A percentile compares a stretch with the other conserved stretches of the same genome.
These are phyloP conservation scores for Cepaea hortensis DNA, from an alignment of 2,888 invertebrate genomes.

Conservation along the genomic window DNA sequence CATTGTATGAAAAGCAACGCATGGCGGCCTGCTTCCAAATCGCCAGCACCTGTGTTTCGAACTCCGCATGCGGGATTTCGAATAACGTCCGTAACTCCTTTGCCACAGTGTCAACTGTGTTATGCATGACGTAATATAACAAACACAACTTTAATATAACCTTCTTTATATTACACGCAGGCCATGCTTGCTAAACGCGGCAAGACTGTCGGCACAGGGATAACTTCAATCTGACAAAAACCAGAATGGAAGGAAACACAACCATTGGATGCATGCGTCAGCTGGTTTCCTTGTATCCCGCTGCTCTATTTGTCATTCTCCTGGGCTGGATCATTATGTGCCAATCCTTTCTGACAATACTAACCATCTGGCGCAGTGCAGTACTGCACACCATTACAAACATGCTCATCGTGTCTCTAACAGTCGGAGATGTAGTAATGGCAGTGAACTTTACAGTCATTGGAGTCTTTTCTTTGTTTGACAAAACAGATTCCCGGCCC, in stretches of 20 bases:
- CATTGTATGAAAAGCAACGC: too few relatives aligned
- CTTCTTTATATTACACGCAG: too few relatives aligned
- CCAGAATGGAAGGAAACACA: not conserved
- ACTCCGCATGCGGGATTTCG: too few relatives aligned
- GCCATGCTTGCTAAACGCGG: too few relatives aligned
- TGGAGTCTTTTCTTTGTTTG: not conserved
- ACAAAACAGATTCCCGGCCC: not conserved
- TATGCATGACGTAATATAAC: too few relatives aligned
- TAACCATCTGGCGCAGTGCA: not conserved
- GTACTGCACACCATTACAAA: not conserved
- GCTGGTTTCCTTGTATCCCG: not conserved
- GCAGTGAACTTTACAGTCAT: not conserved
- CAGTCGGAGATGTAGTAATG: not conserved
- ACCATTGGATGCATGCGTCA: not conserved
- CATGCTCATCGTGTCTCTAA: not conserved
- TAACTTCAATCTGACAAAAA: too few relatives aligned
- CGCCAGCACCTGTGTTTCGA: too few relatives aligned
- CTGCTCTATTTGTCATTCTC: not conserved
- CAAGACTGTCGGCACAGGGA: too few relatives aligned
- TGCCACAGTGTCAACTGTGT: too few relatives aligned
- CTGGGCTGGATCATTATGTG: not conserved
- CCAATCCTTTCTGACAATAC: not conserved
- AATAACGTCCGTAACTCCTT: too few relatives aligned
- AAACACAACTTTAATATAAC: too few relatives aligned
- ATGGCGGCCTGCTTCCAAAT: too few relatives aligned